Conservation (phyloP, 53 echinoderm and acorn worm species). For the Patiria pectinifera region DNA sequence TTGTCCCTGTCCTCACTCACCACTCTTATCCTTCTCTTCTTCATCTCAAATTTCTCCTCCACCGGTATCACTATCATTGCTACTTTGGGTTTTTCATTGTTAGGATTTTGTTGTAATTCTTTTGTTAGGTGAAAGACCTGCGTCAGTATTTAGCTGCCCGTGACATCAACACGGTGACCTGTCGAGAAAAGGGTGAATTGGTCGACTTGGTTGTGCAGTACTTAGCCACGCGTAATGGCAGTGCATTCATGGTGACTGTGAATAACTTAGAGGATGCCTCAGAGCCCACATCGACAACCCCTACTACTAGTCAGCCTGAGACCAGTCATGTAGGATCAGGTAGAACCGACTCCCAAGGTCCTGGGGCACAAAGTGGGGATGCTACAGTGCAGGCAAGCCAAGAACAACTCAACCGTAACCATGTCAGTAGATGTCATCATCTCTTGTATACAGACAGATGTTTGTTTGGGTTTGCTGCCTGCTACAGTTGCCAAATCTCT, state of each 20-base stretch:
- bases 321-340: background rate
- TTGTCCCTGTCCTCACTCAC: too few relatives aligned
- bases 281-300: background rate
- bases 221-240: constrained; percentile 37
- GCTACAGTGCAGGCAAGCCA: background rate
- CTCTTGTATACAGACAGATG: too few relatives aligned
- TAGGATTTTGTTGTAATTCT: background rate
- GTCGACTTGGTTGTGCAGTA: constrained; percentile 85
- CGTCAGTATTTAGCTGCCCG: constrained; percentile 81
- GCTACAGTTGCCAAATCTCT: too few relatives aligned
- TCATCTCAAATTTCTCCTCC: too few relatives aligned
- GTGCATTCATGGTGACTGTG: constrained; percentile 37
- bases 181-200: constrained; percentile 89
- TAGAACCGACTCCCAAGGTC: background rate
- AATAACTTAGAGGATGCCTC: constrained; percentile 44
- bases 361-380: background rate
- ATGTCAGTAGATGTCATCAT: background rate
- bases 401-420: background rate
- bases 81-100: background rate
- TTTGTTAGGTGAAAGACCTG: constrained; percentile 78
- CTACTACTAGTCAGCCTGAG: background rate
- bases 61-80: background rate
- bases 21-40: too few relatives aligned
- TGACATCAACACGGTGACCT: constrained; percentile 78
- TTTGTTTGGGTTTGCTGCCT: too few relatives aligned